Percentiles rank a stretch among this genome's conserved stretches.
These are phyloP conservation scores for Notiomystis cincta DNA, from an alignment of 2,113 vertebrate species.

Conservation along the genomic window DNA sequence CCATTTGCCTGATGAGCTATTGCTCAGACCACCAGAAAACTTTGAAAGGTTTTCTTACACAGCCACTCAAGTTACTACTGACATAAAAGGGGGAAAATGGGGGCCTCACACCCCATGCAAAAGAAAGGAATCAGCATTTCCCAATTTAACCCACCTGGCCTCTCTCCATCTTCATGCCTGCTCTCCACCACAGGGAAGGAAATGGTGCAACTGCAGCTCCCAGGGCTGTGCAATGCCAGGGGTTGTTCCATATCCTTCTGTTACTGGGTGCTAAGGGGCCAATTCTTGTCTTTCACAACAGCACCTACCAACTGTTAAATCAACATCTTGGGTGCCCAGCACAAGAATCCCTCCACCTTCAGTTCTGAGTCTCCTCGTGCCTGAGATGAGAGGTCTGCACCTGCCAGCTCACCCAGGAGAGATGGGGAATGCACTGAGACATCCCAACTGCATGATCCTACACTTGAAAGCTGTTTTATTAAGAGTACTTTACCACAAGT, in stretches of 20 bases:
- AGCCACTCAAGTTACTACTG: not conserved
- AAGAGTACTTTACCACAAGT: not conserved
- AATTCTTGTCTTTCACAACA: not conserved
- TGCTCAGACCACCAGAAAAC: not conserved
- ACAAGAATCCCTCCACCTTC: not conserved
- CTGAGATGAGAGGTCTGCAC: not conserved
- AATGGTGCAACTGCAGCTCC: not conserved
- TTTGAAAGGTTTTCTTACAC: not conserved
- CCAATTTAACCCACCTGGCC: not conserved
- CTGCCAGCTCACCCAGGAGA: not conserved
- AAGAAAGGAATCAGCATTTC: not conserved
- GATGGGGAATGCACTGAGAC: not conserved
- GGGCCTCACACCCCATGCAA: accelerated
- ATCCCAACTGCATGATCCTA: not conserved
- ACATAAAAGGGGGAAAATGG: not conserved
- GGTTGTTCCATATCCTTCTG: not conserved
- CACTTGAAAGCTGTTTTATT: not conserved
- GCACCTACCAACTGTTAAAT: not conserved
- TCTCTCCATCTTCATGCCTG: accelerated
- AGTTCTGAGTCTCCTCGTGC: not conserved
- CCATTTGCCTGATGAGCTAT: accelerated
- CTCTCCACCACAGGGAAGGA: not conserved
- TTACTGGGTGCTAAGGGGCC: not conserved
- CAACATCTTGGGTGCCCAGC: not conserved
- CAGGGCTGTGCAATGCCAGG: not conserved